Evolutionary conservation across 1,140 invertebrate species (phyloP).

Genomic region (Oncopodura yosiiana): DNA sequence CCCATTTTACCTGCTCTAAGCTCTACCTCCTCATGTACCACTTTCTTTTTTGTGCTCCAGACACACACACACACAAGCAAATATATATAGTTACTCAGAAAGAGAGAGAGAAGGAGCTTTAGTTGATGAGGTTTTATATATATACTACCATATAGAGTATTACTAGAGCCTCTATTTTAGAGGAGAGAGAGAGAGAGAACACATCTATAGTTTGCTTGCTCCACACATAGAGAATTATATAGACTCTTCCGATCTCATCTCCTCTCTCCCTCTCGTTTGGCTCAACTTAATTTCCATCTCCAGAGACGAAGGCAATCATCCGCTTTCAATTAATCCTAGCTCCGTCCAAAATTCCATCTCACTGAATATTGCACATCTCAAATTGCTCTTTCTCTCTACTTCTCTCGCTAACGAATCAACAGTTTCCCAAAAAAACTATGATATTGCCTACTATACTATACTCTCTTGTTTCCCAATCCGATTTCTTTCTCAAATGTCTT

Average conservation of each 20-base stretch:
- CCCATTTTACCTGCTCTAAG: slow-evolving; percentile 16
- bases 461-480: not conserved
- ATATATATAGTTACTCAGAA: too few species aligned
- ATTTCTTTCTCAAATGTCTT: too few species aligned
- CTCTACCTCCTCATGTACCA: not conserved
- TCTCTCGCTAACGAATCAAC: slow-evolving; percentile 14
- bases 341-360: slow-evolving; percentile 16
- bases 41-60: not conserved
- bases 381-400: not conserved
- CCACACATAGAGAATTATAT: too few species aligned
- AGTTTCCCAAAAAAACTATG: slow-evolving; percentile 1
- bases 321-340: slow-evolving; percentile 30
- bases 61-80: not conserved
- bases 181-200: not conserved
- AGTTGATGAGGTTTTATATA: too few species aligned
- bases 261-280: not conserved
- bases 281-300: slow-evolving; percentile 25
- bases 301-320: slow-evolving; percentile 23
- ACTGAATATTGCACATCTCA: slow-evolving; percentile 18
- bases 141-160: too few species aligned
- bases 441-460: not conserved
- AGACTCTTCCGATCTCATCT: not conserved
- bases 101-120: too few species aligned
- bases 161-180: not conserved
- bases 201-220: not conserved